Evolutionary conservation across 2,888 invertebrate species (phyloP), one percentile per base, ranked within the genome.

Genomic region (Tetragonisca angustula): DNA sequence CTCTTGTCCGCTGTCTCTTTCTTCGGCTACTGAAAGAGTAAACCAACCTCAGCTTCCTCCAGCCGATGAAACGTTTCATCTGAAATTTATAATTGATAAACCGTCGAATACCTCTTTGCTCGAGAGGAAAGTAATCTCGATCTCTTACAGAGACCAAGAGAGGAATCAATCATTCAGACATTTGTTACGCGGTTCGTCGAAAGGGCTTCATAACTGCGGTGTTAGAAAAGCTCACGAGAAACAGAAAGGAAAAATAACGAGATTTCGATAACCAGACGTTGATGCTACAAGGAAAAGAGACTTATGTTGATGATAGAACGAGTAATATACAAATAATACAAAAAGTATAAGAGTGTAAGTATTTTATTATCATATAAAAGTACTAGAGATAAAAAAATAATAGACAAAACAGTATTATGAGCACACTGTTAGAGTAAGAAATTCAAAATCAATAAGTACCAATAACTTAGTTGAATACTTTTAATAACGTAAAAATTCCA

Each of bases 11-110:
- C n/a, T n/a, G n/a, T 50, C 17, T 43, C 61, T 61, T 32, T 32
- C 64, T 64, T n/a, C 50, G 65, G 54, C 74, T 27, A 24, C 43
- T 56, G 65, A 75, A 75, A 54, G 52, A 67, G 54, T 75, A 75
- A 67, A 9, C 54, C 52, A 52, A 64, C 4, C 36, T 11, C 9
- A n/a, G 52, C 27, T 59, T 64, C 19, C 36, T 59, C 5, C 52
- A 19, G 2, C 6, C 24, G 36, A 43, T 62, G 36, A 56, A 32
- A 21, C 50, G 27, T 6, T 19, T 59, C 59, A 61, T 21, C 65
- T 21, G 43, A 75, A 54, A 65, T 75, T 75, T 75, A 67, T 75
- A 75, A 73, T 75, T 17, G 65, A 65, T 49, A 75, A 43, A n/a
- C 65, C 19, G 54, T 74, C 65, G 52, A 11, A 24, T 24, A 19